Base-by-base conservation (phyloP, 2,888 invertebrate genomes). In the Drosophila demipolita region DNA sequence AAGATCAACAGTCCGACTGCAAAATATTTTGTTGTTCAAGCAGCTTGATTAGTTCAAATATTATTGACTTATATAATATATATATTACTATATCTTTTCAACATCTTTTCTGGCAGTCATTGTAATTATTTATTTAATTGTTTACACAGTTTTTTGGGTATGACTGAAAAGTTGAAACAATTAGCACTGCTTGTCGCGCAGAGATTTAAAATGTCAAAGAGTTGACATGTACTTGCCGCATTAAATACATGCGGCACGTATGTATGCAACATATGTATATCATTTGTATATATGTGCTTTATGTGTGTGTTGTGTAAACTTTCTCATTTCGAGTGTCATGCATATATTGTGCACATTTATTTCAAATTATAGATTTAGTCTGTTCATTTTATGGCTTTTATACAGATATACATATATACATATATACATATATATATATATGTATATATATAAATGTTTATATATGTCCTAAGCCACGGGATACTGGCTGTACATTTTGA, bases 401-500 rank as follows among this genome's bases (percentile, higher is more conserved):
- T 45, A 23, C 8, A 23, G 7, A 23, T 17, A 7, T 23, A 20
- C 11, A 26, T 20, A n/a, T 48, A 36, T 23, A 45, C 17, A 5
- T 23, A 49, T 12, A 45, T 29, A 20, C 32, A 15, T 23, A 5
- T 23, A 49, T 12, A 45, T 29, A 20, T 36, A 15, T 23, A 38
- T 23, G 1, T 23, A 23, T 23, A 23, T 23, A 23, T 23, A 23
- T 23, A 23, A 23, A 23, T 23, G 23, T 23, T 23, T 23, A 23
- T 23, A 23, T 23, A 23, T 23, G 23, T 23, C 52, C 35, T 58
- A 66, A 50, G 63, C 63, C 53, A 53, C 61, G 40, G 42, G 62
- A 53, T 66, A 63, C 60, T 67, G 73, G 75, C 68, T 67, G 70
- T 50, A 69, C 69, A 75, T 80, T 87, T 87, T 78, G 71, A 71